A percentile compares a stretch with the other conserved stretches of the same genome.
Conservation (phyloP, 2,797 vertebrate species). For the Leucoraja ocellata region DNA sequence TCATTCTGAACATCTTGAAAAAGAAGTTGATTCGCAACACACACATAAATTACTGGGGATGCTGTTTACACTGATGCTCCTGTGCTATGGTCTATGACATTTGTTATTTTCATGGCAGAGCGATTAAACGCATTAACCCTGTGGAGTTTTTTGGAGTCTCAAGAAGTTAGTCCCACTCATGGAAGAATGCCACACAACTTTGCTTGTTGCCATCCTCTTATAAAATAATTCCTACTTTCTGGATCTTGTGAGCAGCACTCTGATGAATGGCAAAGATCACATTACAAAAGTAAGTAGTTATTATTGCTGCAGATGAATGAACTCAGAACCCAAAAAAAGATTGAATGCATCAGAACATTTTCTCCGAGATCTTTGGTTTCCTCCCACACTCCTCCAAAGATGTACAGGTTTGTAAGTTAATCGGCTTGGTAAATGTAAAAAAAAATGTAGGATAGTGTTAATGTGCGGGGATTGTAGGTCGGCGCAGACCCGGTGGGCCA, state of each 20-base stretch:
- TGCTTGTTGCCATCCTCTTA: neutral
- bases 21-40: neutral
- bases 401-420: too few relatives aligned
- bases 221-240: neutral
- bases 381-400: too few relatives aligned
- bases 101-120: neutral
- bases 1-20: neutral
- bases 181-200: neutral
- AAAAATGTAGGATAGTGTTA: too few relatives aligned
- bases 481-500: too few relatives aligned
- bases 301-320: neutral
- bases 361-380: too few relatives aligned
- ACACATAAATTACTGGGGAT: constrained; percentile 1
- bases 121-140: neutral
- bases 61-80: neutral
- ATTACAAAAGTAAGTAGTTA: neutral
- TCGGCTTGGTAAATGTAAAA: too few relatives aligned
- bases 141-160: neutral
- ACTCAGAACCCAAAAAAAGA: too few relatives aligned
- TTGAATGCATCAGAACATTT: too few relatives aligned
- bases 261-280: neutral
- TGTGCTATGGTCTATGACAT: neutral
- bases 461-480: too few relatives aligned
- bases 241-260: neutral
- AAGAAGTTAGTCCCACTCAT: neutral